phyloP scores from a whole-genome alignment of 2,797 vertebrate genomes.

The Urocyon cinereoargenteus region DNA sequence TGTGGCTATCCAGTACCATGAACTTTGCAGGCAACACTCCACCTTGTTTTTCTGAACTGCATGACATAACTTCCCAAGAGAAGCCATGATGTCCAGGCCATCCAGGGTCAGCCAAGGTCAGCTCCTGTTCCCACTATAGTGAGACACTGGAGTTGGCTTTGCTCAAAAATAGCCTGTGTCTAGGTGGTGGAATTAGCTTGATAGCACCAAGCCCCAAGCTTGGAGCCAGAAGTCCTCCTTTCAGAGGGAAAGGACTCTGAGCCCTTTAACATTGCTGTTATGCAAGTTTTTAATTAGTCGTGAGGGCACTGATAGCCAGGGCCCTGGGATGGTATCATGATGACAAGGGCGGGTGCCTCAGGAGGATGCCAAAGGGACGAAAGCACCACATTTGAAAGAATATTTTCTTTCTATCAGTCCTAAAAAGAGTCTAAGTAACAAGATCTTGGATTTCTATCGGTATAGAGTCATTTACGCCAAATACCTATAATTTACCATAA shows the following conservation, averaged over 20 bases:
- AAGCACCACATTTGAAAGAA: not conserved
- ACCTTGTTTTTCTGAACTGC: conserved; percentile 20
- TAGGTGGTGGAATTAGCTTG: conserved; percentile 71
- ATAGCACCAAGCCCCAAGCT: conserved; percentile 70
- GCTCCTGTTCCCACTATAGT: conserved; percentile 62
- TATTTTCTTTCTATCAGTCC: conserved; percentile 30
- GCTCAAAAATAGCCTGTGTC: conserved; percentile 79
- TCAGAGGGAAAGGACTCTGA: conserved; percentile 68
- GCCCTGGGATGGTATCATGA: conserved; percentile 38
- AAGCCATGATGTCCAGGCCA: conserved; percentile 39
- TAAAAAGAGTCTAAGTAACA: not conserved
- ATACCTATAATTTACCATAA: not conserved
- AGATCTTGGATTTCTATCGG: not conserved
- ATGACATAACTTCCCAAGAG: conserved; percentile 37
- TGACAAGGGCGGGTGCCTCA: conserved; percentile 18
- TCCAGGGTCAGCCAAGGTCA: conserved; percentile 76
- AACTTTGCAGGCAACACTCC: not conserved
- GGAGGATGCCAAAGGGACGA: conserved; percentile 58
- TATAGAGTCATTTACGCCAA: not conserved
- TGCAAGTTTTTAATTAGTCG: conserved; percentile 76
- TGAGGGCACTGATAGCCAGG: conserved; percentile 60
- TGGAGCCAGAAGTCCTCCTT: conserved; percentile 75
- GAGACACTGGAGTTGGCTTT: conserved; percentile 72
- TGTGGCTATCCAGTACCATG: not conserved
- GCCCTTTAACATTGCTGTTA: conserved; percentile 70